Conservation (phyloP, 1,140 invertebrate species). For the Trichomalopsis sarcophagae region DNA sequence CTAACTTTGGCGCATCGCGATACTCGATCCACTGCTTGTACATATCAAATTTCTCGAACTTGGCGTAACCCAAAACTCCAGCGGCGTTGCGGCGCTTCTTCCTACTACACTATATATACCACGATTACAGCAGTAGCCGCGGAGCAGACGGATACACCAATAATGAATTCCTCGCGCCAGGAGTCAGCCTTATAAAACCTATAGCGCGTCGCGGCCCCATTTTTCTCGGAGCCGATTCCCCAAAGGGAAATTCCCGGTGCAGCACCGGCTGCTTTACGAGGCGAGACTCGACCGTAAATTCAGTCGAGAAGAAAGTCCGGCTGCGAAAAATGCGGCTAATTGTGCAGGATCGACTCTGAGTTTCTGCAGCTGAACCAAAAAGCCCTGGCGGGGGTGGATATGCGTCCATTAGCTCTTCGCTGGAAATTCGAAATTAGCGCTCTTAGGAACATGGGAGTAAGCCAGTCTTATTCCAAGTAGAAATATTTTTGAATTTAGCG, state of each 20-base stretch:
- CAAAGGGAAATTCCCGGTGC: not conserved
- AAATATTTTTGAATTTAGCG: no score
- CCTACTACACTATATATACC: not conserved
- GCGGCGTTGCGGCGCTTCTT: no score
- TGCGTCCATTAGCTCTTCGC: no score
- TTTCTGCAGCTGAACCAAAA: not conserved
- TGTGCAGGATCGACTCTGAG: not conserved
- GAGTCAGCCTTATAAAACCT: not conserved
- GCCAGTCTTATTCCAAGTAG: no score
- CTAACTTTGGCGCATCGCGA: not conserved
- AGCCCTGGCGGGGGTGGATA: not conserved
- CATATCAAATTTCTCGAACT: not conserved
- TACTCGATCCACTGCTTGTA: not conserved
- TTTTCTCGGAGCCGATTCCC: not conserved
- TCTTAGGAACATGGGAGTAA: not conserved
- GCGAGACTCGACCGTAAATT: not conserved
- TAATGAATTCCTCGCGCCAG: not conserved
- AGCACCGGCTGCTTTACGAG: not conserved
- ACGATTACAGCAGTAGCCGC: not conserved
- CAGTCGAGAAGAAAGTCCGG: not conserved
- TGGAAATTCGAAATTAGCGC: not conserved
- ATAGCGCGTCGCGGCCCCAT: not conserved
- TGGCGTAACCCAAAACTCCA: not conserved
- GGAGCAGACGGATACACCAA: not conserved
- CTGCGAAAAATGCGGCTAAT: conserved; percentile 4